Percentiles rank a stretch among this genome's conserved stretches.
phyloP scores from a whole-genome alignment of 2,888 invertebrate species.

The Brenthis ino region DNA sequence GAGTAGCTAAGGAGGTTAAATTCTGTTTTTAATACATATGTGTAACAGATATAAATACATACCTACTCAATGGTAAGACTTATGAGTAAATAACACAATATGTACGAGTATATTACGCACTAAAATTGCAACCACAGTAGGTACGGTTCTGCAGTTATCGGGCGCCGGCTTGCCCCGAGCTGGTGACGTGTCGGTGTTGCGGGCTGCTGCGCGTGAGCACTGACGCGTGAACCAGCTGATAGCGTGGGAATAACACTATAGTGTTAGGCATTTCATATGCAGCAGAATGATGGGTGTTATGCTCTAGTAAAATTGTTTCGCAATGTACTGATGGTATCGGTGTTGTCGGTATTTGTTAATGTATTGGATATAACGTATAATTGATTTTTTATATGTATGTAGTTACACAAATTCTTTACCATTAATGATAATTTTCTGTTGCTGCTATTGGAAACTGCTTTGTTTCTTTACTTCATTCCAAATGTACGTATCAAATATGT shows the following conservation, averaged over 20 bases:
- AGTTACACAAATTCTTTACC: too few species aligned
- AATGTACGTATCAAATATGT: too few species aligned
- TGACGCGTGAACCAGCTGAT: conserved; percentile 74
- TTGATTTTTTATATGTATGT: neutral
- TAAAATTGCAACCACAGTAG: conserved; percentile 4
- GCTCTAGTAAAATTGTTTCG: conserved; percentile 33
- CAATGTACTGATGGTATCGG: conserved; percentile 19
- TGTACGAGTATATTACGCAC: neutral
- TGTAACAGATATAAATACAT: too few species aligned
- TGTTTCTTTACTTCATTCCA: too few species aligned
- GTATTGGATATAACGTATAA: neutral
- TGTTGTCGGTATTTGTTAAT: conserved; percentile 7
- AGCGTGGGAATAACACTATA: conserved; percentile 72
- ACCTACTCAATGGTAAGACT: too few species aligned
- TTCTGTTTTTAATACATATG: too few species aligned
- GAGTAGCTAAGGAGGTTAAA: too few species aligned
- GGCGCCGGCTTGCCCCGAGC: conserved; percentile 40
- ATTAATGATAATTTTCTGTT: neutral
- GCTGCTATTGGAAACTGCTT: too few species aligned
- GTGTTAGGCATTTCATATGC: conserved; percentile 30
- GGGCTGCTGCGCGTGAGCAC: conserved; percentile 60
- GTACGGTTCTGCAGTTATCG: conserved; percentile 39
- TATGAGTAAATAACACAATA: neutral
- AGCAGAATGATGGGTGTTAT: conserved; percentile 30
- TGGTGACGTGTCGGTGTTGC: conserved; percentile 51